Conservation (phyloP, 30 jellyfish, hydroid and myxozoan species). For the Sanderia malayensis region DNA sequence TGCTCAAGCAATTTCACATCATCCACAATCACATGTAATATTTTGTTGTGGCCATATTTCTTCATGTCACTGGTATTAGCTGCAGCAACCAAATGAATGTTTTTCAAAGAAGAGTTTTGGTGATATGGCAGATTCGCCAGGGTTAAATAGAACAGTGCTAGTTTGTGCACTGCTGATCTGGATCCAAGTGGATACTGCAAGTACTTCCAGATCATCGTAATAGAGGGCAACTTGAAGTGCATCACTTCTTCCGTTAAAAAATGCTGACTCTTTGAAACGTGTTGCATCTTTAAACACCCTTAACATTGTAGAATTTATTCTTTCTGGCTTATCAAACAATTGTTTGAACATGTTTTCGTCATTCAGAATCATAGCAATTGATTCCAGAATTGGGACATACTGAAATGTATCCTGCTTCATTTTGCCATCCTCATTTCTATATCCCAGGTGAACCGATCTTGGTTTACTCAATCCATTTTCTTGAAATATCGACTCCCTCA, state of each 20-base stretch:
- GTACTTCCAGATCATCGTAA: not conserved
- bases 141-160: not conserved
- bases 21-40: not conserved
- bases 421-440: slow-evolving; percentile 2
- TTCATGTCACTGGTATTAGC: not conserved
- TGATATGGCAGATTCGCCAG: slow-evolving; percentile 3
- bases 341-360: not conserved
- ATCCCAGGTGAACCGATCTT: not conserved
- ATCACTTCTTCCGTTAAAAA: not conserved
- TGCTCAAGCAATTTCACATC: not conserved
- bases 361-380: not conserved
- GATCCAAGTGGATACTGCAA: not conserved
- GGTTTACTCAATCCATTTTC: not conserved
- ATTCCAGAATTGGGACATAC: not conserved
- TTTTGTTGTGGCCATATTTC: not conserved
- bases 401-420: not conserved
- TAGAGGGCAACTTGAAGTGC: not conserved
- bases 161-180: slow-evolving; percentile 2
- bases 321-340: not conserved
- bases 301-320: not conserved
- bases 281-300: not conserved
- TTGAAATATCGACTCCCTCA: not conserved
- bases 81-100: too few species aligned
- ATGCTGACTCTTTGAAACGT: not conserved
- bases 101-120: not conserved